Conservation (phyloP, 2,888 invertebrate genomes). For the Monopis laevigella region DNA sequence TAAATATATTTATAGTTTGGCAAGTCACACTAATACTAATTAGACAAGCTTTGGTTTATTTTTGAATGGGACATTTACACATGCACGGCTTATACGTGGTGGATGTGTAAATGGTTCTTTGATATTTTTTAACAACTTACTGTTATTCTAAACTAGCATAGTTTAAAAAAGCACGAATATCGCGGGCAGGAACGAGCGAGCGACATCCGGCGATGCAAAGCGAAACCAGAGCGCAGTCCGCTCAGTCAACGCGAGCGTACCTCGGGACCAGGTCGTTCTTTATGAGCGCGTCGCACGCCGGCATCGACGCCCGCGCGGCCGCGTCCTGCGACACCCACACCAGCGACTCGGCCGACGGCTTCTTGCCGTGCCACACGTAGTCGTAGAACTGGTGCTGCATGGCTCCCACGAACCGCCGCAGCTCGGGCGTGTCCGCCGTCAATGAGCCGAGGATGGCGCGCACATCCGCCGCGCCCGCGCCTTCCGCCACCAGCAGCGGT, state of each 20-base stretch:
- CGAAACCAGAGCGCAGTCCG: too few relatives aligned
- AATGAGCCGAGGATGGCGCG: constrained; percentile 82
- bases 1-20: too few relatives aligned
- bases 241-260: constrained; percentile 80
- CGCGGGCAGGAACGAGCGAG: too few relatives aligned
- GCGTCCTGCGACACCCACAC: constrained; percentile 78
- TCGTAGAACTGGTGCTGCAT: constrained; percentile 86
- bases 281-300: constrained; percentile 82
- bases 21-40: too few relatives aligned
- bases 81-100: too few relatives aligned
- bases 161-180: too few relatives aligned
- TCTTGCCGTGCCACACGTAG: constrained; percentile 80
- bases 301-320: constrained; percentile 70
- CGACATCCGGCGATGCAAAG: too few relatives aligned
- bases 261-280: constrained; percentile 77
- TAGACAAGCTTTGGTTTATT: too few relatives aligned
- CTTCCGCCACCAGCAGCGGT: constrained; percentile 79
- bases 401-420: constrained; percentile 77
- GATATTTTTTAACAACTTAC: too few relatives aligned
- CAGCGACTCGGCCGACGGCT: constrained; percentile 68
- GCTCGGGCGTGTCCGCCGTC: constrained; percentile 75
- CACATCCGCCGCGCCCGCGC: constrained; percentile 74
- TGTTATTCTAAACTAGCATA: too few relatives aligned
- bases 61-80: too few relatives aligned
- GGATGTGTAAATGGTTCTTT: too few relatives aligned